phyloP scores from a whole-genome alignment of 2,113 vertebrate genomes.

The Lepisosteus osseus region DNA sequence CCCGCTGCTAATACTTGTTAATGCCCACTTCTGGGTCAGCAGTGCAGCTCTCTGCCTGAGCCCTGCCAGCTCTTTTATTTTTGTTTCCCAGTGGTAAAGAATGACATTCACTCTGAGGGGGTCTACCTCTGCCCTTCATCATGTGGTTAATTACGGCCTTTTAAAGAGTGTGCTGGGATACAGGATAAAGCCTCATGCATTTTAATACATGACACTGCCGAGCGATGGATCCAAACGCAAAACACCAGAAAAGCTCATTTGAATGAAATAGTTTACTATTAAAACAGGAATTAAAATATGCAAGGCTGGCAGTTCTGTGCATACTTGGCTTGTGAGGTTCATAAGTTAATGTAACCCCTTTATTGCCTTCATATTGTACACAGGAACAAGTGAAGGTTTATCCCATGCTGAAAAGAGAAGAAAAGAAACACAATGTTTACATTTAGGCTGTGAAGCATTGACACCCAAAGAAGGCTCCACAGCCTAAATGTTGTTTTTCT shows the following conservation, averaged over 20 bases:
- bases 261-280: slow-evolving; percentile 33
- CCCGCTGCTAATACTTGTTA: slow-evolving; percentile 30
- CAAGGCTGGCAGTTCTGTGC: background rate
- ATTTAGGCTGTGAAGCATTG: no score
- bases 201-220: slow-evolving; percentile 57
- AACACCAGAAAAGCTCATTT: slow-evolving; percentile 35
- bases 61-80: slow-evolving; percentile 37
- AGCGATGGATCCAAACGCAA: slow-evolving; percentile 56
- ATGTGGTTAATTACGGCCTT: slow-evolving; percentile 38
- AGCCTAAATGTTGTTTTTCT: no score
- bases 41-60: slow-evolving; percentile 26
- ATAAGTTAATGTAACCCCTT: no score
- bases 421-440: no score
- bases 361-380: no score
- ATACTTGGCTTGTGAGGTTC: no score
- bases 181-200: slow-evolving; percentile 52
- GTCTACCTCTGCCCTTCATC: slow-evolving; percentile 20
- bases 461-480: no score
- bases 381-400: no score
- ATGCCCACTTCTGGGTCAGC: slow-evolving; percentile 34
- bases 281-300: slow-evolving; percentile 36
- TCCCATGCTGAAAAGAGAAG: no score
- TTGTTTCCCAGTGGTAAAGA: slow-evolving; percentile 39
- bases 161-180: slow-evolving; percentile 36
- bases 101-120: slow-evolving; percentile 28